Evolutionary conservation across 2,888 invertebrate genomes (phyloP).

Genomic region (Tipula vernalis): DNA sequence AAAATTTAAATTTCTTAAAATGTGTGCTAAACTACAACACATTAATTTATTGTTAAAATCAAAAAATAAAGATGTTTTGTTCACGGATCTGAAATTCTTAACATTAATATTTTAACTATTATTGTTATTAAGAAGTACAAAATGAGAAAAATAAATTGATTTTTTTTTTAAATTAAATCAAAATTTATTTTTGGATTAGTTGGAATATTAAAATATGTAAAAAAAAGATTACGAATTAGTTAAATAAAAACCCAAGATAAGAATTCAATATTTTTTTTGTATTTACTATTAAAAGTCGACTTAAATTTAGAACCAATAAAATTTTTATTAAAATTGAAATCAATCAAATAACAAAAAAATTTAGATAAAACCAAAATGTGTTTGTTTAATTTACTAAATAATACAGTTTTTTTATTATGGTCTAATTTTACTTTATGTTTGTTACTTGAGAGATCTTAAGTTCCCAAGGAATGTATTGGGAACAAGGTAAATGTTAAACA

Average conservation of each 20-base stretch:
- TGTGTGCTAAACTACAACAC: background rate
- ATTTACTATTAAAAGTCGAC: background rate
- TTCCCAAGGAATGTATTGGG: no score
- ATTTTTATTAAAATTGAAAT: background rate
- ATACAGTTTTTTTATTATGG: no score
- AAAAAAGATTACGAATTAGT: background rate
- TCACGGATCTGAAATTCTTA: background rate
- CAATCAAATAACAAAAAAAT: background rate
- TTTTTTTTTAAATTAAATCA: background rate
- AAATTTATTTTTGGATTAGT: background rate
- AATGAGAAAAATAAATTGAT: background rate
- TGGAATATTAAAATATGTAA: background rate
- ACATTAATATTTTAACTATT: background rate
- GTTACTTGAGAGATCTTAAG: no score
- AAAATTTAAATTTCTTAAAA: background rate
- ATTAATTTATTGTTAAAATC: background rate
- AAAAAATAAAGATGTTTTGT: background rate
- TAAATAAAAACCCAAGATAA: background rate
- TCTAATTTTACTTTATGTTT: no score
- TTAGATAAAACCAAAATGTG: background rate
- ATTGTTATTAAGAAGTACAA: background rate
- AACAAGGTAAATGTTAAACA: no score
- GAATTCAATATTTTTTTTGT: background rate
- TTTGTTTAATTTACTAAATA: background rate
- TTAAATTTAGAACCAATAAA: background rate